Evolutionary conservation across 2,888 invertebrate genomes (phyloP), one percentile per base, ranked within the genome.

Genomic region (Drosophila atroscutellata): DNA sequence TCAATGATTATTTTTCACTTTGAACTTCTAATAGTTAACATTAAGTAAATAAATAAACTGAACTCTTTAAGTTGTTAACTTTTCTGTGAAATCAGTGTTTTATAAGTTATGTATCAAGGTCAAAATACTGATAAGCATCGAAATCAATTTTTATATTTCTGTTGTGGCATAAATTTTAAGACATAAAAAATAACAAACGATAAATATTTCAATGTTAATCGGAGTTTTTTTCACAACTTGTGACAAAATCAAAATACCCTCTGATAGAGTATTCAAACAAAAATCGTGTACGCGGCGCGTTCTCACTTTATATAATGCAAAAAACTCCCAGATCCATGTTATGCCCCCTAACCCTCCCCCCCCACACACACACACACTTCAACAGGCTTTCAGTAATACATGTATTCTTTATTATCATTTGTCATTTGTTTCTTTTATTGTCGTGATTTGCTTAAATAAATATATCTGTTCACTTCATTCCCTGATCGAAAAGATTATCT

Each of bases 391-490:
- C 26, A 42, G 36, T 32, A 42, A 30, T 36, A 56, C 15, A 28
- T 30, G 30, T 18, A 15, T 50, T 52, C 3, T 50, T 18, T 47
- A 59, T 32, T 8, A 18, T 30, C 50, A 63, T 56, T 37, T 54
- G 45, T 70, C 74, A 50, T 24, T 45, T 34, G 24, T 42, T 52
- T 55, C 34, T 51, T 72, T 39, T 8, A 37, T 50, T 65, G 75
- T 71, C 71, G 39, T 65, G 67, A 54, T 72, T 56, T 63, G 39
- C 47, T 56, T 57, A 51, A 45, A 56, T 66, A 24, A 45, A 24
- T 45, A 15, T 45, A 45, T 63, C 15, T 57, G 39, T 58, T 58
- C 45, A 18, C 42, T 47, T 59, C 26, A 52, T 52, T 28, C 20
- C n/a, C n/a, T 20, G 24, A 47, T 30, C 45, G 18, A 13, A 54